A percentile compares a stretch with the other conserved stretches of the same genome.
Evolutionary conservation across 2,888 invertebrate species (phyloP).

Genomic region (Ashinkailepas kermadecensis): DNA sequence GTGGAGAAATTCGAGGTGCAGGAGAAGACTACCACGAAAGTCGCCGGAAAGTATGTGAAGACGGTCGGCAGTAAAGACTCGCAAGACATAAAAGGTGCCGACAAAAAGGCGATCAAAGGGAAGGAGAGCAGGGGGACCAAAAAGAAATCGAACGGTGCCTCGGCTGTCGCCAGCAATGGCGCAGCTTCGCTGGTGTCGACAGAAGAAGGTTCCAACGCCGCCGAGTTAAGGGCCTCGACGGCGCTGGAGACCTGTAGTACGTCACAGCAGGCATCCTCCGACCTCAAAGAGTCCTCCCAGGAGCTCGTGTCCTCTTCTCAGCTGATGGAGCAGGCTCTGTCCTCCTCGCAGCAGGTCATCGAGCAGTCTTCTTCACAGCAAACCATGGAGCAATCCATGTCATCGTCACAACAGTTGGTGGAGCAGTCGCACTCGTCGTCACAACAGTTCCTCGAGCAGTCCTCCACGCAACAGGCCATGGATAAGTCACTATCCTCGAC

Average conservation of each 20-base stretch:
- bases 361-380: not conserved
- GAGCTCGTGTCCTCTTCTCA: not conserved
- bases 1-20: constrained; percentile 11
- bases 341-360: not conserved
- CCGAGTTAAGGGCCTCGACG: constrained; percentile 20
- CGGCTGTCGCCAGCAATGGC: not conserved
- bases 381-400: too few species aligned
- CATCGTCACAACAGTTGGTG: too few species aligned
- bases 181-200: not conserved
- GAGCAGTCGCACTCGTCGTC: too few species aligned
- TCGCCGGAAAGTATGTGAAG: not conserved
- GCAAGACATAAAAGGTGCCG: not conserved
- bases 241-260: not conserved
- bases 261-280: not conserved
- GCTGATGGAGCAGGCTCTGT: not conserved
- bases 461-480: too few species aligned
- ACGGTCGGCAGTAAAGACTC: not conserved
- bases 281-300: not conserved
- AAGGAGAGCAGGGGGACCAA: not conserved
- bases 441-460: too few species aligned
- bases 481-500: too few species aligned
- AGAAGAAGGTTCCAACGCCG: not conserved
- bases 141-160: too few species aligned
- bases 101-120: not conserved
- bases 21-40: constrained; percentile 1